Evolutionary conservation across 2,797 vertebrate species (phyloP).

Genomic region (Molossus molossus): DNA sequence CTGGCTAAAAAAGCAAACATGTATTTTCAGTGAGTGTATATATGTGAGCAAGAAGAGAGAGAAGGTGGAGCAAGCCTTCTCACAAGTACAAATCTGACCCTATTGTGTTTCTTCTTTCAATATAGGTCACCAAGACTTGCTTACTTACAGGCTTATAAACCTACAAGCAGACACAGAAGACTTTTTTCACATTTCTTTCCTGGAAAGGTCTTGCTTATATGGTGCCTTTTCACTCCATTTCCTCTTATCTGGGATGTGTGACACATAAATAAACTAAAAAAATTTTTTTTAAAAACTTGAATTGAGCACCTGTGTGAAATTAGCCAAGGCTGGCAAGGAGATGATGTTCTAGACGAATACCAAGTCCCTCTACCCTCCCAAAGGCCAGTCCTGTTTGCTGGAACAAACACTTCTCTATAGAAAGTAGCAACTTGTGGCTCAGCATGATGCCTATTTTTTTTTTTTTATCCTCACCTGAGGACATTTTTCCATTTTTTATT

Average conservation of each 20-base stretch:
- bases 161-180: constrained; percentile 50
- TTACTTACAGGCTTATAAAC: constrained; percentile 18
- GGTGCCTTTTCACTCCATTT: constrained; percentile 67
- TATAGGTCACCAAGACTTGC: constrained; percentile 32
- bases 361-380: not conserved
- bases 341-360: not conserved
- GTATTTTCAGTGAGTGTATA: not conserved
- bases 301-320: constrained; percentile 52
- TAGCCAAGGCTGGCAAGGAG: not conserved
- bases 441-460: not conserved
- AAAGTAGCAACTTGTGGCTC: not conserved
- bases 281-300: not conserved
- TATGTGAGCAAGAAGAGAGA: not conserved
- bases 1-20: not conserved
- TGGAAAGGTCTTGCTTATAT: constrained; percentile 70
- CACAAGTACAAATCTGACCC: constrained; percentile 8
- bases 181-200: constrained; percentile 69
- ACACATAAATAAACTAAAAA: constrained; percentile 69
- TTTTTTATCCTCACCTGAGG: too few species aligned
- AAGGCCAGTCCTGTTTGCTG: not conserved
- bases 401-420: not conserved
- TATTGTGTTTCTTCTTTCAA: constrained; percentile 32
- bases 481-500: too few species aligned
- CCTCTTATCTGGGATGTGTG: constrained; percentile 70
- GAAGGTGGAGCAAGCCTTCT: constrained; percentile 6